Conservation (phyloP, 2,888 invertebrate genomes). For the Cryptus viduatorius region DNA sequence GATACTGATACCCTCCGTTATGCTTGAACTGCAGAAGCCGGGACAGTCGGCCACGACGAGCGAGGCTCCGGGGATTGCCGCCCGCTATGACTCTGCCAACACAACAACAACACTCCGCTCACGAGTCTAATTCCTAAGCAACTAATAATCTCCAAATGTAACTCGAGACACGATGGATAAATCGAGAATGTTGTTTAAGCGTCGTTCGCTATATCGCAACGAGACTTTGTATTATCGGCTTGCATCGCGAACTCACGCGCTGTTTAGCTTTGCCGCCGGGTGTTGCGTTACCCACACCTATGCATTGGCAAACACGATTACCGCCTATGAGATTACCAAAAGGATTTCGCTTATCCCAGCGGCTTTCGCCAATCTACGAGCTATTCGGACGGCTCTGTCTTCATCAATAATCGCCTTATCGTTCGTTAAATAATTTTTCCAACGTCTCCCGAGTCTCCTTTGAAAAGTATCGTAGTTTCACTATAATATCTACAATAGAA, state of each 20-base stretch:
- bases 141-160: constrained; percentile 62
- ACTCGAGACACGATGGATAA: constrained; percentile 63
- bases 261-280: not conserved
- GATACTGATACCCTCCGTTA: constrained; percentile 93
- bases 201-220: not conserved
- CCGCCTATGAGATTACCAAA: constrained; percentile 3
- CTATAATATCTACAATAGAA: constrained; percentile 39
- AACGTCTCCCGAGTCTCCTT: constrained; percentile 66
- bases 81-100: constrained; percentile 87
- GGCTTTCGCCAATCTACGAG: not conserved
- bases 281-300: not conserved
- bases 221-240: constrained; percentile 23
- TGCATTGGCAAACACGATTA: constrained; percentile 18
- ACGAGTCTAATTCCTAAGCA: constrained; percentile 83
- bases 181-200: not conserved
- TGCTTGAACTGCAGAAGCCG: constrained; percentile 96
- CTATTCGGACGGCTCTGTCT: not conserved
- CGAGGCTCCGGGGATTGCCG: constrained; percentile 92
- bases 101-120: constrained; percentile 84
- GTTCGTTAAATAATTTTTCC: constrained; percentile 41
- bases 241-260: constrained; percentile 18
- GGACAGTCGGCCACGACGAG: constrained; percentile 95
- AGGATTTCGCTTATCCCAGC: constrained; percentile 27
- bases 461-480: constrained; percentile 48
- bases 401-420: not conserved